A percentile compares a stretch with the other conserved stretches of the same genome.
These are phyloP conservation scores for Centropyge bicolor DNA, from an alignment of 2,797 vertebrate species.

Conservation along the genomic window DNA sequence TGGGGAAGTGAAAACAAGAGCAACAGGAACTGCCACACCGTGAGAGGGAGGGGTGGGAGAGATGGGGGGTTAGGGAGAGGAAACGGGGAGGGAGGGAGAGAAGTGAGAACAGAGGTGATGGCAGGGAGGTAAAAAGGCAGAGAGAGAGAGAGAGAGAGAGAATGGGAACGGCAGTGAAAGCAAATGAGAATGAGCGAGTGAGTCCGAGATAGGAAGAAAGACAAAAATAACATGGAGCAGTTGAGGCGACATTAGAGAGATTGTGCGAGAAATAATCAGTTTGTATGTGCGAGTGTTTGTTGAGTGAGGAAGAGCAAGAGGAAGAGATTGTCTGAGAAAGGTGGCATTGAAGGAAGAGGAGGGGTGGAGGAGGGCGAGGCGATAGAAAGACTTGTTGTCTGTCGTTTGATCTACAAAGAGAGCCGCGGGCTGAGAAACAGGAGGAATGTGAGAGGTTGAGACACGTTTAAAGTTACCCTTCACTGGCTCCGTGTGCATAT, in stretches of 20 bases:
- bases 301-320: conserved; percentile 40
- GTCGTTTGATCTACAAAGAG: conserved; percentile 84
- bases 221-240: conserved; percentile 25
- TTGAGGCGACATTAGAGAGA: background rate
- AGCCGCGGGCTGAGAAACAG: conserved; percentile 74
- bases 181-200: conserved; percentile 25
- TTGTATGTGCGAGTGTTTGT: conserved; percentile 34
- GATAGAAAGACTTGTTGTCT: conserved; percentile 72
- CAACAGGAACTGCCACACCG: conserved; percentile 84
- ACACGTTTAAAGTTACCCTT: conserved; percentile 78
- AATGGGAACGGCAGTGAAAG: conserved; percentile 12
- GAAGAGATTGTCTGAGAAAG: conserved; percentile 49
- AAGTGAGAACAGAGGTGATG: conserved; percentile 69
- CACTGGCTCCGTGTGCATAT: conserved; percentile 37
- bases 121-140: conserved; percentile 54
- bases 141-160: conserved; percentile 40
- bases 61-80: conserved; percentile 42
- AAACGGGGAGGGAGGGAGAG: conserved; percentile 50
- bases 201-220: conserved; percentile 1
- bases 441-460: conserved; percentile 81
- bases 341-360: conserved; percentile 70
- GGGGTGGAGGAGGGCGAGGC: conserved; percentile 49
- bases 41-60: conserved; percentile 74
- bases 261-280: conserved; percentile 23
- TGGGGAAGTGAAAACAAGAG: conserved; percentile 86